These are phyloP conservation scores for Periphyllus acericola DNA, from an alignment of 2,888 invertebrate genomes.

Conservation along the genomic window DNA sequence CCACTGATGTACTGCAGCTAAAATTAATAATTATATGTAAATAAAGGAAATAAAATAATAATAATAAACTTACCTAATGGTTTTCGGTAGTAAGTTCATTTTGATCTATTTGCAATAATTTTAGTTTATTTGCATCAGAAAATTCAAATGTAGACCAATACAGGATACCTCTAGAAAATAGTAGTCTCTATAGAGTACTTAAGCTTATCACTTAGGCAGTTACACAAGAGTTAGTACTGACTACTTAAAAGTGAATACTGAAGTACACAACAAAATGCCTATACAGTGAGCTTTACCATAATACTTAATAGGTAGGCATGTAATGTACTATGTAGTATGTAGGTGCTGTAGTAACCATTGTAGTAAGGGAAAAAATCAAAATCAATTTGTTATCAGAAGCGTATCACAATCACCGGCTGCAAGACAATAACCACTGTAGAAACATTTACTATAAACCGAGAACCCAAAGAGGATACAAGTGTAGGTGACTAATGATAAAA, in stretches of 20 bases:
- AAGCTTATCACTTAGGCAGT: not conserved
- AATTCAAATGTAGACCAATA: not conserved
- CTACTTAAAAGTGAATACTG: no score
- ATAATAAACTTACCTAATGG: conserved; percentile 33
- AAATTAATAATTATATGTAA: not conserved
- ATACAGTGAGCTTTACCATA: not conserved
- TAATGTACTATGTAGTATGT: not conserved
- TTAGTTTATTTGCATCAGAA: conserved; percentile 19
- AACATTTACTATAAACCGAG: not conserved
- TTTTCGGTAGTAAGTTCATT: conserved; percentile 54
- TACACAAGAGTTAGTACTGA: no score
- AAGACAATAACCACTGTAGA: not conserved
- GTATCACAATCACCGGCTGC: conserved; percentile 10
- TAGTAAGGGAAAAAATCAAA: not conserved
- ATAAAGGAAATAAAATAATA: not conserved
- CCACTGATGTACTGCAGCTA: conserved; percentile 42
- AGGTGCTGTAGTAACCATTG: not conserved
- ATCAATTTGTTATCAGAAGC: conserved; percentile 48
- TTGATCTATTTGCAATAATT: conserved; percentile 1
- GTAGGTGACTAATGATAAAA: no score
- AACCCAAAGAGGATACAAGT: not conserved
- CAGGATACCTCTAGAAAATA: not conserved
- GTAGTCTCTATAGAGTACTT: not conserved
- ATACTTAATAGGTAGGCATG: no score
- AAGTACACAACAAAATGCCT: no score